Percentiles rank a stretch among this genome's conserved stretches.
phyloP scores from a whole-genome alignment of 1,140 invertebrate species.

The Penaeus vannamei region DNA sequence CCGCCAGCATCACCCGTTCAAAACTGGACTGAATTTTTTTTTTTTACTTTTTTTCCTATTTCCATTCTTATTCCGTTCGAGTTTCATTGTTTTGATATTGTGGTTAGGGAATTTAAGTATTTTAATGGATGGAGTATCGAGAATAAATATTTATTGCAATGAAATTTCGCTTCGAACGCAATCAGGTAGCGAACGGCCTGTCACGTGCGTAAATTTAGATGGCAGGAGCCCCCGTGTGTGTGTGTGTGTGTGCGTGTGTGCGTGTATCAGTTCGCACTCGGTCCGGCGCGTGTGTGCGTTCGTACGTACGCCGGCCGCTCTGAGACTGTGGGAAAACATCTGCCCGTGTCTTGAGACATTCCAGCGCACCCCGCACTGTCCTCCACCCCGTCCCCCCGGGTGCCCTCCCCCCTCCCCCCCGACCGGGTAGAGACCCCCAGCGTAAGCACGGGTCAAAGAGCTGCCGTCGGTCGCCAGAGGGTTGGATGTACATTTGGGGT shows the following conservation, averaged over 20 bases:
- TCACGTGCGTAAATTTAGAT: slow-evolving; percentile 57
- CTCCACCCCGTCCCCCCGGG: background rate
- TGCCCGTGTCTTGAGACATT: slow-evolving; percentile 66
- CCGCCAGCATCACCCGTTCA: background rate
- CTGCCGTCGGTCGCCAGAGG: slow-evolving; percentile 34
- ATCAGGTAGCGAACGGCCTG: slow-evolving; percentile 41
- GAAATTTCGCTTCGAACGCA: background rate
- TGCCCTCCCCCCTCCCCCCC: background rate
- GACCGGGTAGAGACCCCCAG: slow-evolving; percentile 1
- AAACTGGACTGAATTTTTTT: background rate
- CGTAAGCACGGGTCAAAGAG: slow-evolving; percentile 60
- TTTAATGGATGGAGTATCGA: too few species aligned
- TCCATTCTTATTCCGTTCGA: background rate
- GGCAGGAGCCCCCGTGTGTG: background rate
- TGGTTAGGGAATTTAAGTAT: background rate
- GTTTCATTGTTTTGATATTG: background rate
- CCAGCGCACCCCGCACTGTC: slow-evolving; percentile 56
- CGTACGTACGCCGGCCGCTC: slow-evolving; percentile 40
- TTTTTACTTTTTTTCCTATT: background rate
- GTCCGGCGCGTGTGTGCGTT: slow-evolving; percentile 40
- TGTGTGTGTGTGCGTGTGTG: background rate
- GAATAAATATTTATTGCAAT: too few species aligned
- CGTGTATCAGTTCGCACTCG: slow-evolving; percentile 10
- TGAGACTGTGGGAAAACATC: slow-evolving; percentile 67
- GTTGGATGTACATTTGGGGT: background rate